These are phyloP conservation scores for Melinaea menophilus DNA, from an alignment of 2,888 invertebrate species.

Conservation along the genomic window DNA sequence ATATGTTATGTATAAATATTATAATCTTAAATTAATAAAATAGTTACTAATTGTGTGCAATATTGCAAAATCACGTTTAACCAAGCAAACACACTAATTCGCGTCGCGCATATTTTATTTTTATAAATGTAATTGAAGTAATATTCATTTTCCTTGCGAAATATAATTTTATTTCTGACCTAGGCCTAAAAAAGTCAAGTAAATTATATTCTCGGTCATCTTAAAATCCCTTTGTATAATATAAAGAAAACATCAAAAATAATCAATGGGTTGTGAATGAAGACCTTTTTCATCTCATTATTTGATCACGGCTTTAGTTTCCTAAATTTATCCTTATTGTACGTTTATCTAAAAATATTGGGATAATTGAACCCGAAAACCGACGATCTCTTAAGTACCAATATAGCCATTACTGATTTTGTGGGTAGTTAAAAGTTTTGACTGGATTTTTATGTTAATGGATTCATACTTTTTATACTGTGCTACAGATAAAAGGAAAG, in stretches of 20 bases:
- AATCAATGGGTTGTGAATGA: constrained; percentile 54
- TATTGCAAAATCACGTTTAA: too few relatives aligned
- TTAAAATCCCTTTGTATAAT: constrained; percentile 44
- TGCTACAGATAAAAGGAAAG: not conserved
- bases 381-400: constrained; percentile 3
- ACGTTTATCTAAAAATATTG: constrained; percentile 19
- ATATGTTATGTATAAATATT: too few relatives aligned
- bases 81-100: too few relatives aligned
- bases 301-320: constrained; percentile 48
- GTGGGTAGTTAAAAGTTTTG: constrained; percentile 21
- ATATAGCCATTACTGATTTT: constrained; percentile 23
- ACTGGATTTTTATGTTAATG: constrained; percentile 21
- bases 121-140: too few relatives aligned
- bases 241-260: constrained; percentile 46
- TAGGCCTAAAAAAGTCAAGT: not conserved
- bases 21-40: too few relatives aligned
- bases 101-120: too few relatives aligned
- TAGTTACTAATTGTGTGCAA: too few relatives aligned
- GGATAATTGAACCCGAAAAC: constrained; percentile 12
- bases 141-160: too few relatives aligned
- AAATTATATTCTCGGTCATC: constrained; percentile 13
- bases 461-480: constrained; percentile 12
- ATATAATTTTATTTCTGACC: not conserved
- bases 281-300: constrained; percentile 45
- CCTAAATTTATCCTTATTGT: constrained; percentile 37